Conservation (phyloP, 1,140 invertebrate species). For the Drosophila persimilis region DNA sequence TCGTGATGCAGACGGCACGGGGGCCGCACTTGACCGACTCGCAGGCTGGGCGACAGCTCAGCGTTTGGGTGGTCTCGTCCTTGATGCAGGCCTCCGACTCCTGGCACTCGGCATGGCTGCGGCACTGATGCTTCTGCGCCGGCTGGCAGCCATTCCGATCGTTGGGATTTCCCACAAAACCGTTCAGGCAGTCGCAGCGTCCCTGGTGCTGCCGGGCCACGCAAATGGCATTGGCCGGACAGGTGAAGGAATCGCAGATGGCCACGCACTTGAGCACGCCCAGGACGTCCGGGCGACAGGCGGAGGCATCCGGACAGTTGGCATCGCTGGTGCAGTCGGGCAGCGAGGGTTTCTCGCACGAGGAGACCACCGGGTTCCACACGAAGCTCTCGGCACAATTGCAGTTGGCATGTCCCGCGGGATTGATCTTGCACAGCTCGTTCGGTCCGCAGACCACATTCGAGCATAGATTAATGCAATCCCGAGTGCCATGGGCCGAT, state of each 20-base stretch:
- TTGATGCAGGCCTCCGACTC: slow-evolving; percentile 90
- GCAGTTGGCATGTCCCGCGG: slow-evolving; percentile 88
- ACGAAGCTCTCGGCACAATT: slow-evolving; percentile 89
- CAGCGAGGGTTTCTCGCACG: slow-evolving; percentile 92
- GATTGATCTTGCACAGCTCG: slow-evolving; percentile 89
- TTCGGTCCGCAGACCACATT: slow-evolving; percentile 91
- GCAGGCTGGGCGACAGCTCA: slow-evolving; percentile 90
- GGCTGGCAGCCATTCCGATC: slow-evolving; percentile 92
- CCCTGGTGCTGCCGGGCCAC: slow-evolving; percentile 89
- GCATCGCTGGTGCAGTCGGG: slow-evolving; percentile 89
- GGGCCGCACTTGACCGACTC: slow-evolving; percentile 90
- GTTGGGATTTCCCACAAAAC: slow-evolving; percentile 93
- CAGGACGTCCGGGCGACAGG: slow-evolving; percentile 91
- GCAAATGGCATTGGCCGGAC: slow-evolving; percentile 92
- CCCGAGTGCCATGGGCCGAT: slow-evolving; percentile 85
- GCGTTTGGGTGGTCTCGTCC: slow-evolving; percentile 79
- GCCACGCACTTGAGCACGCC: slow-evolving; percentile 92
- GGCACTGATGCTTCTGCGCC: slow-evolving; percentile 88
- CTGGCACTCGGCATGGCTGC: slow-evolving; percentile 90
- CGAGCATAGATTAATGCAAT: slow-evolving; percentile 90
- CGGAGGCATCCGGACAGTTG: slow-evolving; percentile 88
- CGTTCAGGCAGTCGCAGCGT: slow-evolving; percentile 90
- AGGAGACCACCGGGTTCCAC: slow-evolving; percentile 91
- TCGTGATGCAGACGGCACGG: slow-evolving; percentile 92
- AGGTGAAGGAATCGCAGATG: slow-evolving; percentile 91